A percentile compares a stretch with the other conserved stretches of the same genome.
Conservation (phyloP, 2,888 invertebrate species). For the Microplitis deprimator region DNA sequence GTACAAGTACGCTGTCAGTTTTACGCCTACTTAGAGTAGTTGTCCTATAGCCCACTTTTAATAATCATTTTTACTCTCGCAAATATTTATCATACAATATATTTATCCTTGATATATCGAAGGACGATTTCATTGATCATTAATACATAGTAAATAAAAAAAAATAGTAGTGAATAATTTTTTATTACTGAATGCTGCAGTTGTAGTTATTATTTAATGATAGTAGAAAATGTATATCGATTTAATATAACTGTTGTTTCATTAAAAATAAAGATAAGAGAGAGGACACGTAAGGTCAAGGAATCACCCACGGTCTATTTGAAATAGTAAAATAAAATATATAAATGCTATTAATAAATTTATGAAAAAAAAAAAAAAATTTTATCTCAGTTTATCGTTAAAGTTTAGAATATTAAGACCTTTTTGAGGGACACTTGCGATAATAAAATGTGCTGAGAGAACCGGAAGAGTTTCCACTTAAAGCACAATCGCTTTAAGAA, state of each 20-base stretch:
- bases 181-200: not conserved
- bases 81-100: not conserved
- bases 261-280: not conserved
- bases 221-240: not conserved
- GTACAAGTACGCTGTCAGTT: conserved; percentile 25
- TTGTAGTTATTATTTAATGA: not conserved
- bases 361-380: conserved; percentile 11
- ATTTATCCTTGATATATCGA: conserved; percentile 40
- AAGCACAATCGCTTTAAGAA: conserved; percentile 31
- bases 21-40: conserved; percentile 41
- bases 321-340: not conserved
- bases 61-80: conserved; percentile 35
- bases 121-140: conserved; percentile 13
- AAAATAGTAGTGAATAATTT: not conserved
- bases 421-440: conserved; percentile 15
- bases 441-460: not conserved
- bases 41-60: conserved; percentile 52
- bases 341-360: conserved; percentile 2
- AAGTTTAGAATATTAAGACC: not conserved
- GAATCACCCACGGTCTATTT: not conserved
- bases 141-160: not conserved
- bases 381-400: not conserved
- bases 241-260: not conserved
- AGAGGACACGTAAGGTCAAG: not conserved
- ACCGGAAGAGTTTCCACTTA: conserved; percentile 45